phyloP scores from a whole-genome alignment of 2,888 invertebrate species.

The Pogonocherus hispidulus region DNA sequence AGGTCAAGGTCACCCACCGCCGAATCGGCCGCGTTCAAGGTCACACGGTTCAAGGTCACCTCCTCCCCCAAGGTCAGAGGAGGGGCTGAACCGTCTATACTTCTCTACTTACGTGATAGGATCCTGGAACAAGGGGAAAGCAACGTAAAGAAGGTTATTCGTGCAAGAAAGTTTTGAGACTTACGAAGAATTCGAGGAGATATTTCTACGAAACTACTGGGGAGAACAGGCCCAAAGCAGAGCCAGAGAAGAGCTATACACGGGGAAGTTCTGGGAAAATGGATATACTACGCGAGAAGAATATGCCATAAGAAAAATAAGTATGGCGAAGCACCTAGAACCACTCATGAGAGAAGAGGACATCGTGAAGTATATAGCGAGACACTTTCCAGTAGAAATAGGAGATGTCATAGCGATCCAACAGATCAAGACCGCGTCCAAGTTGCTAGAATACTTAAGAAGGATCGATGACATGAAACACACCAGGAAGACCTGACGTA shows the following conservation, averaged over 20 bases:
- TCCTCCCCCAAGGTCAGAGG: no score
- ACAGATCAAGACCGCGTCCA: not conserved
- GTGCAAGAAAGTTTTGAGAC: not conserved
- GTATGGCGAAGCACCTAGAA: not conserved
- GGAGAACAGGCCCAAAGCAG: not conserved
- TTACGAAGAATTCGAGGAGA: not conserved
- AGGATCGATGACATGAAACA: not conserved
- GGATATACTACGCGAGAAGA: not conserved
- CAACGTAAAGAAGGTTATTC: no score
- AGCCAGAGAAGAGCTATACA: not conserved
- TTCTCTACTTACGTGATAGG: no score
- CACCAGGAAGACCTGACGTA: not conserved
- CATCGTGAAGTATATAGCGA: not conserved
- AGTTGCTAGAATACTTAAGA: not conserved
- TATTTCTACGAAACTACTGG: not conserved
- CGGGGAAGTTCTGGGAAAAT: not conserved
- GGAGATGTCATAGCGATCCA: not conserved
- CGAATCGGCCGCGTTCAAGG: no score
- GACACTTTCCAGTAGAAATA: not conserved
- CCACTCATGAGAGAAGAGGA: not conserved
- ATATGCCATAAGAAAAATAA: not conserved
- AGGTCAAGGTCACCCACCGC: no score
- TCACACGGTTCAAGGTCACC: no score
- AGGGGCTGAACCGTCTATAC: no score
- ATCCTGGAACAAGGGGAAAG: no score